Base-by-base conservation (phyloP, 2,888 invertebrate genomes). In the Apeira syringaria region DNA sequence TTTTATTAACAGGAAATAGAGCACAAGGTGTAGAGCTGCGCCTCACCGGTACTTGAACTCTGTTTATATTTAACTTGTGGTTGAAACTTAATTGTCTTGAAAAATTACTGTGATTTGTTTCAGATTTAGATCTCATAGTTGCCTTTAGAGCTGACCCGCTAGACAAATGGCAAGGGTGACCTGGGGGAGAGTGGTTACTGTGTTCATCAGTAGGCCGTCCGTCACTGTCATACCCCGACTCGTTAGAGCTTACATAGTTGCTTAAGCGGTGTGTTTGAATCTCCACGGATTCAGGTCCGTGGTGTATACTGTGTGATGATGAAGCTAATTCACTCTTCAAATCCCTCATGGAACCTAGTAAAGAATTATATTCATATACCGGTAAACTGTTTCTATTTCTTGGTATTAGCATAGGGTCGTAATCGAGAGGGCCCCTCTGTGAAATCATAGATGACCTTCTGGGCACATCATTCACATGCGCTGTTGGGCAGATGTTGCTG, bases 151-250 rank as follows among this genome's bases (percentile, higher is more conserved):
- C 51, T 17, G 72, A 59, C 33, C 70, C 64, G 56, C 68, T 83
- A 58, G 87, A 82, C 58, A 82, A 74, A 62, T 82, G 85, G 69
- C 54, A 86, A 28, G 86, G 83, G 63, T 91, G 91, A 33, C 89
- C 86, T 44, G 91, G 92, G 22, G 91, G 92, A 11, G 88, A 91
- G 61, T 90, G 85, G 64, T 84, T 90, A 54, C 82, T 89, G 48
- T 90, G 88, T 62, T 91, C 91, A 56, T 91, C 91, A 35, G 87
- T 90, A 24, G 90, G 91, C 50, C 91, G 91, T 35, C 94, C 93
- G 71, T 95, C 95, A 75, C 95, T 95, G 68, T 95, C 95, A 72
- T 96, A 96, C 26, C 95, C 95, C 32, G 95, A 95, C 80, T 96
- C 95, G 75, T 95, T 95, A 29, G 95, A 95, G 78, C 95, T 95